Conservation (phyloP, 2,113 vertebrate genomes). For the Anoura caudifer region DNA sequence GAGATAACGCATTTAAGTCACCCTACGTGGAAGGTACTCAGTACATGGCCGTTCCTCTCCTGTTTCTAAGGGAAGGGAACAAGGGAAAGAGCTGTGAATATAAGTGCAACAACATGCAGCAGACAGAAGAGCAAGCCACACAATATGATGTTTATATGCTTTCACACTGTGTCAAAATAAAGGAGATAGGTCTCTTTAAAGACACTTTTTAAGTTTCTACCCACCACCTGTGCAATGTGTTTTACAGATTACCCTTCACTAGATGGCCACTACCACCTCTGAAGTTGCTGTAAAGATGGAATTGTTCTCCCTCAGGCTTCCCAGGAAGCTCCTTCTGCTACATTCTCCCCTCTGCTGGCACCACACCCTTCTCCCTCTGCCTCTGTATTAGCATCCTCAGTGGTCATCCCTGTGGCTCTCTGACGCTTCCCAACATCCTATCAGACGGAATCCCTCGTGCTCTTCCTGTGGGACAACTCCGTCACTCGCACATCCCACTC, state of each 20-base stretch:
- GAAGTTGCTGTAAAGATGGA: fast-evolving
- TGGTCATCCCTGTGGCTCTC: neutral
- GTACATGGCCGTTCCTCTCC: neutral
- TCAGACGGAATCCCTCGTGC: too few species aligned
- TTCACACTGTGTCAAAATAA: neutral
- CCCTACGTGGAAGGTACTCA: neutral
- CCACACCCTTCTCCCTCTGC: neutral
- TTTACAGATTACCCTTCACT: neutral
- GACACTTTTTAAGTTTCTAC: neutral
- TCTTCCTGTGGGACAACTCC: neutral
- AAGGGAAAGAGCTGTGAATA: neutral
- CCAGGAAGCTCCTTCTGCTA: neutral
- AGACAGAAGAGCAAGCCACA: neutral
- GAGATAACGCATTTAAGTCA: fast-evolving
- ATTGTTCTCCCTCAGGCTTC: neutral
- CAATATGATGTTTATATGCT: neutral
- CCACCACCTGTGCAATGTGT: neutral
- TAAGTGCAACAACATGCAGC: neutral
- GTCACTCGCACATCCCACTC: neutral
- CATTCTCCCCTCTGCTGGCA: fast-evolving
- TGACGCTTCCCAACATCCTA: neutral
- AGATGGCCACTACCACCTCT: neutral
- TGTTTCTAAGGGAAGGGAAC: neutral
- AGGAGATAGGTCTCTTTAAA: neutral
- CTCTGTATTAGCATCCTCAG: fast-evolving